These are phyloP conservation scores for Cirrhinus mrigala DNA, from an alignment of 2,797 vertebrate genomes.

Conservation along the genomic window DNA sequence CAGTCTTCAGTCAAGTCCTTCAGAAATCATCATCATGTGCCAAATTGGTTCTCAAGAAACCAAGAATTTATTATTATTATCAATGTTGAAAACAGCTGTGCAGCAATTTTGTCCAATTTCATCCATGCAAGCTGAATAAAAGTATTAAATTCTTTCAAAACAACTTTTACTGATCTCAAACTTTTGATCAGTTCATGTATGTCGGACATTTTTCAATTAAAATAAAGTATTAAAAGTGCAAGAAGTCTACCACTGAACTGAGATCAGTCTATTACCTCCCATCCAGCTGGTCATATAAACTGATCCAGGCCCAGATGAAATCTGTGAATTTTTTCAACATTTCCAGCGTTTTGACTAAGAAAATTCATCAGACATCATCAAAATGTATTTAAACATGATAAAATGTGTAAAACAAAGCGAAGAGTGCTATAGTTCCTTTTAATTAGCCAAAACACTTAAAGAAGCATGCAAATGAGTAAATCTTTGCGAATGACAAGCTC, in stretches of 20 bases:
- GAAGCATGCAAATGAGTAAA: neutral
- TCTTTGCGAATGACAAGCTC: neutral
- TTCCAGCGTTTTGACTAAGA: neutral
- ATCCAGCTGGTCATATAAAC: neutral
- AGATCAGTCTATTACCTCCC: neutral
- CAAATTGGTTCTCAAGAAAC: neutral
- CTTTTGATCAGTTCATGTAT: neutral
- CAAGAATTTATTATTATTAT: neutral
- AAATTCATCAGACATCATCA: neutral
- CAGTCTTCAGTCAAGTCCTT: neutral
- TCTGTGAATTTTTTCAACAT: neutral
- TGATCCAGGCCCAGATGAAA: neutral
- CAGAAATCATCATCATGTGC: neutral
- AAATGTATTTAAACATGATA: neutral
- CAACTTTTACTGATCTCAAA: neutral
- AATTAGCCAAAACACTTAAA: neutral
- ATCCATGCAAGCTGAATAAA: neutral
- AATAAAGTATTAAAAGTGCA: too few relatives aligned
- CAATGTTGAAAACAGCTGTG: neutral
- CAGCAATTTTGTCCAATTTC: neutral
- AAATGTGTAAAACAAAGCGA: neutral
- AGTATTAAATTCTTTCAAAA: neutral
- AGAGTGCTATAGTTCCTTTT: neutral
- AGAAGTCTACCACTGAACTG: neutral
- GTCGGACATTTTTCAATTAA: neutral